Evolutionary conservation across 2,113 vertebrate genomes (phyloP), one percentile per base, ranked within the genome.

Genomic region (Menura novaehollandiae): DNA sequence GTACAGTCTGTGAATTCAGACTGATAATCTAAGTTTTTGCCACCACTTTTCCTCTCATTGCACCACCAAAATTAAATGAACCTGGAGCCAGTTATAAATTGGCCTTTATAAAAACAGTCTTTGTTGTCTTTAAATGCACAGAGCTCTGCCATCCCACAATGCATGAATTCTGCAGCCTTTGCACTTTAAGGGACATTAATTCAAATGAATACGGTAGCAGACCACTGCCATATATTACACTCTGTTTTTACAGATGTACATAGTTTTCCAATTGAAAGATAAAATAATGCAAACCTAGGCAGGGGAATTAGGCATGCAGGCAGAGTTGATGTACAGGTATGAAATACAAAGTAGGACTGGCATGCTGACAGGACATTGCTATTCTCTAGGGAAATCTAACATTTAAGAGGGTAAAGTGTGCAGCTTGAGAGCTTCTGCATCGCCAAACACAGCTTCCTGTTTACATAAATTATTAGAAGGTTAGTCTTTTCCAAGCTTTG

Each of bases 161-260:
- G 32, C 51, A 51, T 22, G 66, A 91, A 81, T 83, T 83, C 90
- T 95, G 95, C 82, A 93, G 53, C 78, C 78, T 85, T 80, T 89
- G 88, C 80, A 88, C 75, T 86, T 91, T 44, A 72, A 88, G 74
- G 71, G 84, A 89, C 71, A 96, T 96, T 91, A 94, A 96, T 97
- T 95, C 93, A 96, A 95, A 96, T 77, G 63, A 94, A 97, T 87
- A 89, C 94, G 82, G 80, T 12, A 74, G 62, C 67, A 77, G 59
- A 85, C 58, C 56, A 81, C 30, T 88, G 47, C 68, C 58, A 85
- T 22, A 80, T 80, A 96, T 84, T 94, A 81, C 49, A 59, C 46
- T 91, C 28, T 97, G 91, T 95, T 97, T 97, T 95, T 96, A 96
- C 95, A 97, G 94, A 97, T 97, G 96, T 82, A 63, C 77, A 11